phyloP scores from a whole-genome alignment of 2,797 vertebrate species.

The Florisuga fusca region DNA sequence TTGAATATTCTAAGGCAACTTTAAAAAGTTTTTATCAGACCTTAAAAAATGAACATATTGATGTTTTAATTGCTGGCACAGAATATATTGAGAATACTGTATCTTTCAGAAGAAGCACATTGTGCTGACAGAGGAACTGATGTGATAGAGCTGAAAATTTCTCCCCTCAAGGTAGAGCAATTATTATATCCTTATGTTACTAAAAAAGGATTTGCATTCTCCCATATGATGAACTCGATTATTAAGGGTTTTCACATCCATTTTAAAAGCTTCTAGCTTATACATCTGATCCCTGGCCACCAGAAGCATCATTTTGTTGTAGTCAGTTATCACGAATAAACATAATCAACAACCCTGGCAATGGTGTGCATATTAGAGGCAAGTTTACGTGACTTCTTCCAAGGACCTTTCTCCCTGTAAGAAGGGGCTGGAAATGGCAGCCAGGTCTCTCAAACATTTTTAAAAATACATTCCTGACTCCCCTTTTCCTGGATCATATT shows the following conservation, averaged over 20 bases:
- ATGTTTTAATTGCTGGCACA: slow-evolving; percentile 26
- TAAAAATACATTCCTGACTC: background rate
- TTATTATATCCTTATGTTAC: slow-evolving; percentile 12
- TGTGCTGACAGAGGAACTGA: slow-evolving; percentile 5
- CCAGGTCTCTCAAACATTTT: background rate
- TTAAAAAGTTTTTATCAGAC: background rate
- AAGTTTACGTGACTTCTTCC: background rate
- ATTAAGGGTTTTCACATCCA: background rate
- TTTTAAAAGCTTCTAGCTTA: slow-evolving; percentile 8
- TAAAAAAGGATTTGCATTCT: background rate
- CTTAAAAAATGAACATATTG: slow-evolving; percentile 6
- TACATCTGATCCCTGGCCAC: background rate
- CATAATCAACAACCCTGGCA: background rate
- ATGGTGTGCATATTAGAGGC: background rate
- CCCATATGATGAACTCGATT: background rate
- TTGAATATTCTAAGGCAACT: slow-evolving; percentile 17
- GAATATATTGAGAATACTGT: background rate
- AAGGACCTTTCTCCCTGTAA: background rate
- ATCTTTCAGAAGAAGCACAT: background rate
- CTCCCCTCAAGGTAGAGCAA: background rate
- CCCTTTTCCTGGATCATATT: background rate
- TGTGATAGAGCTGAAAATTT: background rate
- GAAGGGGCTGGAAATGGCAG: background rate
- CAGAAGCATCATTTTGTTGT: background rate
- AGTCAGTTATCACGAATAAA: slow-evolving; percentile 3